These are phyloP conservation scores for Ferrisia virgata DNA, from an alignment of 2,888 invertebrate genomes.

Conservation along the genomic window DNA sequence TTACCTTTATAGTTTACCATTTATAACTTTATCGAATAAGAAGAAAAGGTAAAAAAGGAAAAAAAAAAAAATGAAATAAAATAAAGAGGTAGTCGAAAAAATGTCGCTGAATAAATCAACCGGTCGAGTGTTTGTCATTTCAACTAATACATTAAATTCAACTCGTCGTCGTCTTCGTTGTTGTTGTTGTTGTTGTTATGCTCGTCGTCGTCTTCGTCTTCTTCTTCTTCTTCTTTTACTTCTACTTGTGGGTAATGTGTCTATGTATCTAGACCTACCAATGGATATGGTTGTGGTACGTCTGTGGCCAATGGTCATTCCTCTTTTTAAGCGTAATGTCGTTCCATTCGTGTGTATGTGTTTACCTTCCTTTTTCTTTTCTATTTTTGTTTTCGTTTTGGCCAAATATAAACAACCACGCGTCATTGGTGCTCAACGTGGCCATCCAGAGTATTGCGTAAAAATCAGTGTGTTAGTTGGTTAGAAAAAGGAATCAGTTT, in stretches of 20 bases:
- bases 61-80: conserved; percentile 5
- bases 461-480: too few relatives aligned
- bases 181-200: not conserved
- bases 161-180: not conserved
- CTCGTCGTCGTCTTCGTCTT: not conserved
- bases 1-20: conserved; percentile 45
- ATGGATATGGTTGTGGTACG: too few relatives aligned
- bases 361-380: too few relatives aligned
- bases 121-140: conserved; percentile 42
- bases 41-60: not conserved
- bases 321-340: too few relatives aligned
- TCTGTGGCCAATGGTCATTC: too few relatives aligned
- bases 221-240: not conserved
- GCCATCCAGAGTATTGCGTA: too few relatives aligned
- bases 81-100: conserved; percentile 40
- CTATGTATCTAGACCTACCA: too few relatives aligned
- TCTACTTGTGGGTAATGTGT: not conserved
- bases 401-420: too few relatives aligned
- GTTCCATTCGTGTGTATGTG: too few relatives aligned
- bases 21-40: conserved; percentile 39
- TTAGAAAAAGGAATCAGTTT: too few relatives aligned
- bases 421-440: too few relatives aligned
- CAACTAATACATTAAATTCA: conserved; percentile 37
- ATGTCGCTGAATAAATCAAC: conserved; percentile 45
- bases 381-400: too few relatives aligned